Evolutionary conservation across 1,140 invertebrate species (phyloP), one percentile per base, ranked within the genome.

Genomic region (Scaptodrosophila lebanonensis): DNA sequence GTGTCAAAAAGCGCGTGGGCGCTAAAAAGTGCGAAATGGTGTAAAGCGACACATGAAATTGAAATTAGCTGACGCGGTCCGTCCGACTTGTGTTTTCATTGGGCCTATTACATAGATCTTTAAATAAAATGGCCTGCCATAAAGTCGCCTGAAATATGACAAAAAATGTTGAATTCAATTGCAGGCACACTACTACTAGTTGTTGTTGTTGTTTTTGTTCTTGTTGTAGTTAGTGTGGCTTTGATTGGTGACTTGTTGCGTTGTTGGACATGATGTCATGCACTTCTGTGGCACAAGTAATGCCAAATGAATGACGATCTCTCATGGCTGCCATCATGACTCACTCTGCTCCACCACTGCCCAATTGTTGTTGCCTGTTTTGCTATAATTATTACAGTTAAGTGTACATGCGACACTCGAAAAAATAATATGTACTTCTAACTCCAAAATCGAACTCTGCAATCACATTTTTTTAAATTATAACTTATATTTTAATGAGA

Each of bases 371-470:
- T 16, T 9, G 9, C 16, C 36, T 29, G 25, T 43, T 25, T 25
- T 25, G 22, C 15, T 77, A 73, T 79, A 77, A 77, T 77, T 25
- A 77, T 79, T 77, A 77, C 73, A 77, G 73, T 77, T 77, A 68
- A 36, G 52, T 54, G 27, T 50, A 27, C 22, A 17, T 16, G 35
- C 25, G 33, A n/a, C n/a, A n/a, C n/a, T n/a, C n/a, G n/a, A n/a
- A n/a, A n/a, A n/a, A n/a, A n/a, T n/a, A n/a, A n/a, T n/a, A n/a
- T n/a, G n/a, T n/a, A n/a, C n/a, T n/a, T n/a, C n/a, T n/a, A n/a
- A n/a, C n/a, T n/a, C n/a, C n/a, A n/a, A n/a, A n/a, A n/a, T n/a
- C n/a, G n/a, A n/a, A n/a, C n/a, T n/a, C n/a, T n/a, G n/a, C n/a
- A n/a, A n/a, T n/a, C n/a, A n/a, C n/a, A n/a, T n/a, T n/a, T n/a